phyloP scores from a whole-genome alignment of 2,888 invertebrate species.

The Peribatodes rhomboidaria region DNA sequence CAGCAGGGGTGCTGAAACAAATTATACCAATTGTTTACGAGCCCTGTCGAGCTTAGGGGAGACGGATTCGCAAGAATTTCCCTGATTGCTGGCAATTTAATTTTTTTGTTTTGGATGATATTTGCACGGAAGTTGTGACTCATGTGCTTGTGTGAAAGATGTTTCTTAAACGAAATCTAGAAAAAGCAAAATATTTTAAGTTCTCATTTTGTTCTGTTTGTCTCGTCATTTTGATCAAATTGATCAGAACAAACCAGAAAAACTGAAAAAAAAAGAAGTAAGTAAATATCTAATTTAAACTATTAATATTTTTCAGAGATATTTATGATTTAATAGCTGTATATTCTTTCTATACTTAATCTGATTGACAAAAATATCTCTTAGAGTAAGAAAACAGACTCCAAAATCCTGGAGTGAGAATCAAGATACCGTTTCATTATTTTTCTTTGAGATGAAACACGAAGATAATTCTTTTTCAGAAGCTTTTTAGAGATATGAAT shows the following conservation, averaged over 20 bases:
- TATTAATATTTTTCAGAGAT: too few species aligned
- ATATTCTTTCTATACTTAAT: background rate
- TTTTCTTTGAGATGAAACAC: slow-evolving; percentile 28
- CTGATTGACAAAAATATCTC: background rate
- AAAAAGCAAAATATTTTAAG: too few species aligned
- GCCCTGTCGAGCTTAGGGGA: slow-evolving; percentile 48
- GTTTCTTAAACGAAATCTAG: slow-evolving; percentile 5
- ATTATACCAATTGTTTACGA: slow-evolving; percentile 59
- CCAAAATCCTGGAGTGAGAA: background rate
- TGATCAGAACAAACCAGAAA: too few species aligned
- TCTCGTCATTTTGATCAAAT: too few species aligned
- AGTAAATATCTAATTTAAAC: too few species aligned
- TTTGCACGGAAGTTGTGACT: slow-evolving; percentile 28
- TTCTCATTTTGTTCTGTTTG: background rate
- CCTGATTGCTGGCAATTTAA: slow-evolving; percentile 38
- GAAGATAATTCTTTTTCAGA: slow-evolving; percentile 21
- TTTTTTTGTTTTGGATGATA: slow-evolving; percentile 37
- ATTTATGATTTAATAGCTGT: too few species aligned
- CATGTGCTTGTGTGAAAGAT: slow-evolving; percentile 14
- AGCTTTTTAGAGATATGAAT: slow-evolving; percentile 26
- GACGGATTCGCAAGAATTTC: slow-evolving; percentile 45
- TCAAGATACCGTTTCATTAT: slow-evolving; percentile 2
- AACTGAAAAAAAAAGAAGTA: too few species aligned
- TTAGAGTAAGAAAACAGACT: background rate
- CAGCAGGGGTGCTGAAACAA: slow-evolving; percentile 51